These are phyloP conservation scores for Propsilocerus akamusi DNA, from an alignment of 1,140 invertebrate species.

Conservation along the genomic window DNA sequence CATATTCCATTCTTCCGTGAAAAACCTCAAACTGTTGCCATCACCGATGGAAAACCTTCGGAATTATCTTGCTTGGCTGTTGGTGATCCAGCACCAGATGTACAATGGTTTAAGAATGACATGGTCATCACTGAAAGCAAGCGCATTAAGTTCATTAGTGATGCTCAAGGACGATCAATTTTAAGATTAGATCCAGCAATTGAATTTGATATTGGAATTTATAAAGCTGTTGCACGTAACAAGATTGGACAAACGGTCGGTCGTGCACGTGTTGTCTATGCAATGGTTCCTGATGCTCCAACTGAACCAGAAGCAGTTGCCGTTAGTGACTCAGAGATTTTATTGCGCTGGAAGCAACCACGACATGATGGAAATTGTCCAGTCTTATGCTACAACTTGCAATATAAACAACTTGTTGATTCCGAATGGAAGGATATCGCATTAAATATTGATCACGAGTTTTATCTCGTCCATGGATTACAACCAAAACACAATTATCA, in stretches of 20 bases:
- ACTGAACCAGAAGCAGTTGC: conserved; percentile 72
- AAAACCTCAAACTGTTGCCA: conserved; percentile 57
- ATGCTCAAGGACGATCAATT: conserved; percentile 58
- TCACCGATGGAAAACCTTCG: conserved; percentile 57
- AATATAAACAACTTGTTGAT: conserved; percentile 55
- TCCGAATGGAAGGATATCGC: conserved; percentile 72
- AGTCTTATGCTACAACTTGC: conserved; percentile 67
- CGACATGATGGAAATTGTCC: conserved; percentile 66
- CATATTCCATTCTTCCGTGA: conserved; percentile 64
- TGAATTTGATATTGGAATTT: conserved; percentile 73
- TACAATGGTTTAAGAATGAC: conserved; percentile 96
- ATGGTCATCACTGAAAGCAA: conserved; percentile 62
- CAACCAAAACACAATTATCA: conserved; percentile 62
- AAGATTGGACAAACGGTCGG: conserved; percentile 58
- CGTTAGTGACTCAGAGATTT: conserved; percentile 66
- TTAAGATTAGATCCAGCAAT: conserved; percentile 53
- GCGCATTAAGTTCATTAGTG: conserved; percentile 53
- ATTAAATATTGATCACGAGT: conserved; percentile 85
- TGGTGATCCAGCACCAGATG: conserved; percentile 69
- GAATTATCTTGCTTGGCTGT: conserved; percentile 70
- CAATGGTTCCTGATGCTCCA: conserved; percentile 57
- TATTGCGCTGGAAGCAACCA: conserved; percentile 76
- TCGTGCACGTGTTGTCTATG: conserved; percentile 49
- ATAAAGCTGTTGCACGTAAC: conserved; percentile 88
- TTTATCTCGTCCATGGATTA: conserved; percentile 65